Evolutionary conservation across 2,888 invertebrate genomes (phyloP), one percentile per base, ranked within the genome.

Genomic region (Acanthosepion lycidas): DNA sequence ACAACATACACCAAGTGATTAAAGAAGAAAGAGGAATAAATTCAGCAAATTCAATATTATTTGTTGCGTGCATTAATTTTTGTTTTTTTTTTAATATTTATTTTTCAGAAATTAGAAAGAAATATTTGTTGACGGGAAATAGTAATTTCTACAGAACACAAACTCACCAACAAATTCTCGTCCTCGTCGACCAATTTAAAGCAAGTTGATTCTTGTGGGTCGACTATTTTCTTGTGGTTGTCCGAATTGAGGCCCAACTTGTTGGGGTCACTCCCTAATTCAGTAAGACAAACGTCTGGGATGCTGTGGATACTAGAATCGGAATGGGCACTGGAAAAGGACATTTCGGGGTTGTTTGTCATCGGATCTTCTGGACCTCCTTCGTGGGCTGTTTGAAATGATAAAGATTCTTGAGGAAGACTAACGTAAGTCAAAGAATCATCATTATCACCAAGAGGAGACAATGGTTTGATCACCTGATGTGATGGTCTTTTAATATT

Each of bases 341-440:
- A 94, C 94, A 94, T 94, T 64, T 55, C 64, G 28, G 93, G 49
- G 18, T 78, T 78, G 28, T 64, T 64, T 28, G 26, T 64, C 64
- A n/a, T 78, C 15, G 78, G 18, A 42, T 49, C 92, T 92, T 49
- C 92, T 42, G 92, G n/a, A 12, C 12, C 12, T n/a, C 3, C 78
- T 51, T 93, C 93, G 5, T 49, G 93, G 3, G n/a, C 51, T n/a
- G 93, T 33, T 28, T 93, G 53, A n/a, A n/a, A 49, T 91, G n/a
- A 94, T 18, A 78, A n/a, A 15, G 78, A 55, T 33, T 95, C 95
- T 95, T 97, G 97, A 42, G 96, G 97, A 95, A 96, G 96, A 18
- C 97, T 96, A 55, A 96, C 95, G 94, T 96, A 97, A n/a, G 96
- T 96, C 94, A 97, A 95, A 23, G 96, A 96, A 95, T 96, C 96